Percentiles rank a stretch among this genome's conserved stretches.
Evolutionary conservation across 2,888 invertebrate species (phyloP).

Genomic region (Penaeus monodon): DNA sequence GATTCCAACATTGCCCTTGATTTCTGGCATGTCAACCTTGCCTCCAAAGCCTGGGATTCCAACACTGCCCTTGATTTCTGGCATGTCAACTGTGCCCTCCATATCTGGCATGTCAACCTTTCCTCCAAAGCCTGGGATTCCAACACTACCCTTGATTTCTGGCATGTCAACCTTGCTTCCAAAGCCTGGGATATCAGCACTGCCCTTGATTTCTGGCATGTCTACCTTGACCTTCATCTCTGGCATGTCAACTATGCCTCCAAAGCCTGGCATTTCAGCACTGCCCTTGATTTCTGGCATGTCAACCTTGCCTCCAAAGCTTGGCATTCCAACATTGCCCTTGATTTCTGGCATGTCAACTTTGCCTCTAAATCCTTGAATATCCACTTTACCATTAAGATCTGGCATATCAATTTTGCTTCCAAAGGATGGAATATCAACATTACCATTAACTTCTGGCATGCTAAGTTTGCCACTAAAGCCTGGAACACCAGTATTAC

Average conservation of each 20-base stretch:
- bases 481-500: conserved; percentile 13
- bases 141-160: background rate
- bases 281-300: conserved; percentile 1
- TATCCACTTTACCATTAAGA: background rate
- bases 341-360: background rate
- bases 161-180: background rate
- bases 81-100: background rate
- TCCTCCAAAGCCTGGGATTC: background rate
- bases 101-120: background rate
- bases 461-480: conserved; percentile 34
- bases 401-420: conserved; percentile 22
- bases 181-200: no score
- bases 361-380: conserved; percentile 28
- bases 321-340: conserved; percentile 2
- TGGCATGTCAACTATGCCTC: conserved; percentile 19
- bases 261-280: conserved; percentile 30
- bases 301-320: background rate
- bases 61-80: background rate
- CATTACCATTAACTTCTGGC: conserved; percentile 15
- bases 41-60: background rate
- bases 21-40: conserved; percentile 12
- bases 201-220: no score
- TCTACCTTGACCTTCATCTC: background rate
- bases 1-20: background rate
- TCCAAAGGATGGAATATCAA: conserved; percentile 31